Conservation (phyloP, 2,888 invertebrate genomes). For the Tenthredo livida region DNA sequence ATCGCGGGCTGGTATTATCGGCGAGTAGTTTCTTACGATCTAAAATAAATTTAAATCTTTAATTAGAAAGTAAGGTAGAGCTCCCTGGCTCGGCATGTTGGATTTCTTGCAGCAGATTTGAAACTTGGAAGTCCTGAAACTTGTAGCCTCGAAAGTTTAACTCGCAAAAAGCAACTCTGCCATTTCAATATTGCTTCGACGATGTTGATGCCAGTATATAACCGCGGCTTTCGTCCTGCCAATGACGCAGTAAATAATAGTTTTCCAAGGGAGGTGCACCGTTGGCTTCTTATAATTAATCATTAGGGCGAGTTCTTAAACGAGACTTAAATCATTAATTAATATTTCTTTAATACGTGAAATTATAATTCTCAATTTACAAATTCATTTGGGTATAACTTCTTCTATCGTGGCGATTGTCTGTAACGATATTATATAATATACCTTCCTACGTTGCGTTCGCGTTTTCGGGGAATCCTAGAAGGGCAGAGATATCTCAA, state of each 20-base stretch:
- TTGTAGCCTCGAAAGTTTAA: constrained; percentile 64
- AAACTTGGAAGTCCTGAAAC: constrained; percentile 67
- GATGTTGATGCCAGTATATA: neutral
- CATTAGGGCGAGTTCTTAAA: constrained; percentile 45
- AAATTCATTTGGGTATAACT: neutral
- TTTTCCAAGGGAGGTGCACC: constrained; percentile 63
- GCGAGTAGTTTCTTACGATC: constrained; percentile 57
- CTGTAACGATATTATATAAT: neutral
- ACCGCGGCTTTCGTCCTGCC: constrained; percentile 55
- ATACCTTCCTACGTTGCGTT: neutral
- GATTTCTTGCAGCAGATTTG: constrained; percentile 68
- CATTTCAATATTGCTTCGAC: constrained; percentile 40
- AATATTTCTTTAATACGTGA: constrained; percentile 38
- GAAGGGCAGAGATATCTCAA: constrained; percentile 45
- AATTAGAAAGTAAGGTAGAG: constrained; percentile 73
- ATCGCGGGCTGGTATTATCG: constrained; percentile 4
- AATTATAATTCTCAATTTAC: neutral
- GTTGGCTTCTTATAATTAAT: constrained; percentile 17
- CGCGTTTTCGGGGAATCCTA: constrained; percentile 18
- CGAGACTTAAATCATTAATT: constrained; percentile 38
- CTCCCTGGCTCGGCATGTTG: constrained; percentile 54
- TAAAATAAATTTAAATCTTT: constrained; percentile 73
- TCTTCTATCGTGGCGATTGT: neutral
- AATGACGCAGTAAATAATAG: constrained; percentile 68
- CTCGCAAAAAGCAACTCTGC: constrained; percentile 46